Evolutionary conservation across 2,888 invertebrate genomes (phyloP).

Genomic region (Scaptomyza caliginosa): DNA sequence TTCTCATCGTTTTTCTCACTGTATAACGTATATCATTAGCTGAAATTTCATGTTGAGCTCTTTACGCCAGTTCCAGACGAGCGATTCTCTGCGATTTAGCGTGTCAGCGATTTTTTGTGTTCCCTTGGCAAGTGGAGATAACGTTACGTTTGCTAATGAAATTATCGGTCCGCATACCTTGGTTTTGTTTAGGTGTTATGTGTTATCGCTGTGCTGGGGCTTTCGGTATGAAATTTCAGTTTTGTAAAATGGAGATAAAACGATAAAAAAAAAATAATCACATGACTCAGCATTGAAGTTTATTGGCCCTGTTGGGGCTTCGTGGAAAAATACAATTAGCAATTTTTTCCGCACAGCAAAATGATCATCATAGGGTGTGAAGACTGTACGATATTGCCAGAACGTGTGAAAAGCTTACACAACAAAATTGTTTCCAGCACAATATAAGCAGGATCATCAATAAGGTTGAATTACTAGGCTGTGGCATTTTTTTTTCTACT

Average conservation of each 20-base stretch:
- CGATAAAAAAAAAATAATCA: conserved; percentile 13
- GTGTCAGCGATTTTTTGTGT: conserved; percentile 24
- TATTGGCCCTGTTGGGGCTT: conserved; percentile 23
- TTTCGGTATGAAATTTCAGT: conserved; percentile 49
- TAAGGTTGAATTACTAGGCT: too few relatives aligned
- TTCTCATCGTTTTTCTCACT: conserved; percentile 14
- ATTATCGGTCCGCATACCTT: background rate
- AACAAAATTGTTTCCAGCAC: background rate
- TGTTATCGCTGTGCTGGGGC: conserved; percentile 16
- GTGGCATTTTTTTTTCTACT: too few relatives aligned
- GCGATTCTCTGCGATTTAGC: conserved; percentile 14
- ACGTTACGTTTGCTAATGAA: conserved; percentile 30
- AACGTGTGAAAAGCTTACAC: background rate
- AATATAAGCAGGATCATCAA: too few relatives aligned
- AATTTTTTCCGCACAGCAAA: conserved; percentile 17
- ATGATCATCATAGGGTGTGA: conserved; percentile 7
- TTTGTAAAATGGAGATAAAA: conserved; percentile 17
- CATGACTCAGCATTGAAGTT: conserved; percentile 41
- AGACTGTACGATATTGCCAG: conserved; percentile 6
- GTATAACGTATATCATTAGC: conserved; percentile 19
- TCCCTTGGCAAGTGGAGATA: conserved; percentile 42
- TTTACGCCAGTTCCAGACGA: conserved; percentile 15
- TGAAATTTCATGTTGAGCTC: conserved; percentile 56
- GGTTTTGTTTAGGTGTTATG: background rate
- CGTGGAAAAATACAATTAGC: conserved; percentile 6